Percentiles rank a stretch among this genome's conserved stretches.
Conservation (phyloP, 2,888 invertebrate species). For the Acleris emargana region DNA sequence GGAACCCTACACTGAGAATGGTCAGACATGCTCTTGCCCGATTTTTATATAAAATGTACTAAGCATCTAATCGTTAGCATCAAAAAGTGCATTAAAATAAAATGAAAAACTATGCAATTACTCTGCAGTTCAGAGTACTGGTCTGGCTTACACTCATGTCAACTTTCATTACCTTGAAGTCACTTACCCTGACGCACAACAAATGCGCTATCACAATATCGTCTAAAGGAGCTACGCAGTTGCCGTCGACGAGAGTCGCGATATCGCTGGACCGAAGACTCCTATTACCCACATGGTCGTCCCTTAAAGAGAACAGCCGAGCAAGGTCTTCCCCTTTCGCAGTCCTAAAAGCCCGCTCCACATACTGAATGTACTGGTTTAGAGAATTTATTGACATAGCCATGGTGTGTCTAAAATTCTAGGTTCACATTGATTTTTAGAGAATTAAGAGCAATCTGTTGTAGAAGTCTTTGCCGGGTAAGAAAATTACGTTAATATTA, state of each 20-base stretch:
- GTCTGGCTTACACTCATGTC: too few relatives aligned
- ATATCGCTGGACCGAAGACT: conserved; percentile 85
- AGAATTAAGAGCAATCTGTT: neutral
- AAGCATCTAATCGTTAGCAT: too few relatives aligned
- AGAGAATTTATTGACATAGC: conserved; percentile 58
- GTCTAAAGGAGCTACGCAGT: conserved; percentile 86
- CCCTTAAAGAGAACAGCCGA: conserved; percentile 80
- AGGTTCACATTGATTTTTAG: conserved; percentile 11
- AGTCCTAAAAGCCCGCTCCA: conserved; percentile 80
- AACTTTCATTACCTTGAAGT: neutral
- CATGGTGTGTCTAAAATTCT: conserved; percentile 41
- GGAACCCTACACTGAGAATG: too few relatives aligned
- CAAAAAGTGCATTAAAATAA: too few relatives aligned
- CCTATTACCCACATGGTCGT: conserved; percentile 86
- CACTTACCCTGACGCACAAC: conserved; percentile 80
- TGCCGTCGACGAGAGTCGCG: conserved; percentile 84
- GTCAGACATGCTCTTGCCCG: too few relatives aligned
- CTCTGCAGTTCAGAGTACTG: too few relatives aligned
- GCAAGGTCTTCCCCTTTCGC: conserved; percentile 82
- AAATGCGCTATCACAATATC: conserved; percentile 89
- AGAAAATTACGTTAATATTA: too few relatives aligned
- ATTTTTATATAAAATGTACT: too few relatives aligned
- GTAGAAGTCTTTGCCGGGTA: too few relatives aligned
- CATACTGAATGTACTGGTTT: conserved; percentile 65
- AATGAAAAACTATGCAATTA: too few relatives aligned